These are phyloP conservation scores for Neofelis nebulosa DNA, from an alignment of 2,113 vertebrate genomes.

Conservation along the genomic window DNA sequence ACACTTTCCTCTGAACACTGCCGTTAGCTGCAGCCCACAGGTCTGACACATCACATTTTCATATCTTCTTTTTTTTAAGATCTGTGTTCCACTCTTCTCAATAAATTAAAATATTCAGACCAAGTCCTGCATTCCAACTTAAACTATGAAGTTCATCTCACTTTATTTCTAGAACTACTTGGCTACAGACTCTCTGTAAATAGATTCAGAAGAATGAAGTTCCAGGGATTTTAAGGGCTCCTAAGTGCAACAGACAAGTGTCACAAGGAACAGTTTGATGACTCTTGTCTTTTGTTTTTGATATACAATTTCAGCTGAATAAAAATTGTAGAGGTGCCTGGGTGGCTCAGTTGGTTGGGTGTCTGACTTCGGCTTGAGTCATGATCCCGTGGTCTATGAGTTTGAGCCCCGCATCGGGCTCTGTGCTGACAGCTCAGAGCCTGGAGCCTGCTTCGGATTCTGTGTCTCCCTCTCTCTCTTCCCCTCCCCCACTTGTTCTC, in stretches of 20 bases:
- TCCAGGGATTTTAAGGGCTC: neutral
- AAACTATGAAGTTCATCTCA: constrained; percentile 15
- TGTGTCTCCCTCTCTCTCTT: too few relatives aligned
- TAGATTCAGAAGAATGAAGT: neutral
- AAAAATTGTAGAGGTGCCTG: neutral
- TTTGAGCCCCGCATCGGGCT: too few relatives aligned
- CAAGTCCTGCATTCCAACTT: neutral
- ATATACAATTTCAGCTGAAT: neutral
- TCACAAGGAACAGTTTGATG: neutral
- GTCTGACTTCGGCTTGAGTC: too few relatives aligned
- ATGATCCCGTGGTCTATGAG: too few relatives aligned
- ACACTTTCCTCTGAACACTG: neutral
- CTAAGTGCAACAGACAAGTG: neutral
- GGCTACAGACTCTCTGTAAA: neutral
- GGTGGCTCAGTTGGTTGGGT: too few relatives aligned
- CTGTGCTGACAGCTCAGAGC: too few relatives aligned
- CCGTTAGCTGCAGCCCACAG: neutral
- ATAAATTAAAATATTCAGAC: constrained; percentile 35
- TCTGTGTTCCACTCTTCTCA: neutral
- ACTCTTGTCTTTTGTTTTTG: neutral
- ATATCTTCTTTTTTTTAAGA: neutral
- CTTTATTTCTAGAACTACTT: constrained; percentile 27
- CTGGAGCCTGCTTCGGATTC: too few relatives aligned
- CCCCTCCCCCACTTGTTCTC: too few relatives aligned
- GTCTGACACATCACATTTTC: neutral